Evolutionary conservation across 2,113 vertebrate genomes (phyloP).

Genomic region (Oreochromis niloticus): DNA sequence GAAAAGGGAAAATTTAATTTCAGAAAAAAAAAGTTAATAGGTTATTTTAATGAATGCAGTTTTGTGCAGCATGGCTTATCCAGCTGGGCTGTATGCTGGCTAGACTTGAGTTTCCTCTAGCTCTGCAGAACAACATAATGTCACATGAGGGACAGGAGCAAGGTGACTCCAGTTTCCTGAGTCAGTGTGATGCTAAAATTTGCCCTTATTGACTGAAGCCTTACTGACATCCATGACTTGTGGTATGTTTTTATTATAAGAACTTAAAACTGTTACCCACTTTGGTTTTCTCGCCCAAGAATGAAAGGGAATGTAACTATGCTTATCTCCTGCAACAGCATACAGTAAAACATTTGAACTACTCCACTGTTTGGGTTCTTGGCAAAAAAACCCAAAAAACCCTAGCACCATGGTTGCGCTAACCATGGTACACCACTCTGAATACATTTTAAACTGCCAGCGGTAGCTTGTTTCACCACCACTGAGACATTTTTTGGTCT

Average conservation of each 20-base stretch:
- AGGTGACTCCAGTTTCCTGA: not conserved
- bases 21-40: accelerated
- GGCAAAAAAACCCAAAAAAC: not conserved
- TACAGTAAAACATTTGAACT: not conserved
- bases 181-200: not conserved
- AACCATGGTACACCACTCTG: no score
- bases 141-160: not conserved
- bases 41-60: not conserved
- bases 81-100: not conserved
- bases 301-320: not conserved
- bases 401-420: not conserved
- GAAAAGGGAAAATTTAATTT: not conserved
- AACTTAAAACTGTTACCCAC: not conserved
- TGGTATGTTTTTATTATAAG: not conserved
- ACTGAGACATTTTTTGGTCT: not conserved
- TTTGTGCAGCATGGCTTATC: not conserved
- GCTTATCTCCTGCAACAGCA: not conserved
- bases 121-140: not conserved
- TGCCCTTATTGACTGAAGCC: not conserved
- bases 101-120: not conserved
- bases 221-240: not conserved
- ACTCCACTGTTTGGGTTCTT: not conserved
- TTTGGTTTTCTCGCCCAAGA: not conserved
- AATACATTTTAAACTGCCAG: not conserved
- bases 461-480: not conserved